A percentile compares a stretch with the other conserved stretches of the same genome.
phyloP scores from a whole-genome alignment of 2,888 invertebrate genomes.

The Steinernema scapterisci region DNA sequence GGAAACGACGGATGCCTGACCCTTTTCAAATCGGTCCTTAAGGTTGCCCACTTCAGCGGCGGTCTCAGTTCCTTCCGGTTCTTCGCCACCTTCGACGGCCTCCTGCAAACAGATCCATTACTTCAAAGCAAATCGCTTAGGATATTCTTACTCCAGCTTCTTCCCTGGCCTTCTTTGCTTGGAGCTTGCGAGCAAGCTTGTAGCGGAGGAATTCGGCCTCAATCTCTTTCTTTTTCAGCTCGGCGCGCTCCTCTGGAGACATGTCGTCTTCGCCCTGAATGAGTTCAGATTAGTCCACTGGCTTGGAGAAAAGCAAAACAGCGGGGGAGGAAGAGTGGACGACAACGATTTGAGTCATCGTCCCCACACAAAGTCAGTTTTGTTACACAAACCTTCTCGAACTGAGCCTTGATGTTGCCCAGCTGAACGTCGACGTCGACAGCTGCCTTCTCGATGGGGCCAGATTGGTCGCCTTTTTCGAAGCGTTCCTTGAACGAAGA shows the following conservation, averaged over 20 bases:
- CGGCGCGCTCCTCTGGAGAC: slow-evolving; percentile 64
- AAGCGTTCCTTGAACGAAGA: slow-evolving; percentile 65
- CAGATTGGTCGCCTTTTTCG: slow-evolving; percentile 55
- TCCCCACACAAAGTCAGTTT: neutral
- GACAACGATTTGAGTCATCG: slow-evolving; percentile 3
- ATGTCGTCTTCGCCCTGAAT: slow-evolving; percentile 55
- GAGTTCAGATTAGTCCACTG: neutral
- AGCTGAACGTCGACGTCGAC: slow-evolving; percentile 62
- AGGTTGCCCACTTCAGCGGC: slow-evolving; percentile 51
- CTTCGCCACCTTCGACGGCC: slow-evolving; percentile 30
- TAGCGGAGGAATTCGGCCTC: slow-evolving; percentile 65
- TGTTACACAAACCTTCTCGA: slow-evolving; percentile 55
- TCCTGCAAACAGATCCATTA: neutral
- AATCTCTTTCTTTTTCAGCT: slow-evolving; percentile 63
- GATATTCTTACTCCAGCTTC: neutral
- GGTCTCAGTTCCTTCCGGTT: neutral
- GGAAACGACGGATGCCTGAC: slow-evolving; percentile 45
- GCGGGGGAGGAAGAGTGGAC: slow-evolving; percentile 12
- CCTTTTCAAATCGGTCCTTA: slow-evolving; percentile 55
- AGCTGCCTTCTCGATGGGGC: slow-evolving; percentile 49
- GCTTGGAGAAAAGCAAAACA: neutral
- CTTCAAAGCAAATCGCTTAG: neutral
- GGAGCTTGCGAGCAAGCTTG: slow-evolving; percentile 62
- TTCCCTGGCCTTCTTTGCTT: slow-evolving; percentile 47
- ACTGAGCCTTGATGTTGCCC: slow-evolving; percentile 63